Conservation (phyloP, 2,797 vertebrate species). For the Hydrolagus colliei region DNA sequence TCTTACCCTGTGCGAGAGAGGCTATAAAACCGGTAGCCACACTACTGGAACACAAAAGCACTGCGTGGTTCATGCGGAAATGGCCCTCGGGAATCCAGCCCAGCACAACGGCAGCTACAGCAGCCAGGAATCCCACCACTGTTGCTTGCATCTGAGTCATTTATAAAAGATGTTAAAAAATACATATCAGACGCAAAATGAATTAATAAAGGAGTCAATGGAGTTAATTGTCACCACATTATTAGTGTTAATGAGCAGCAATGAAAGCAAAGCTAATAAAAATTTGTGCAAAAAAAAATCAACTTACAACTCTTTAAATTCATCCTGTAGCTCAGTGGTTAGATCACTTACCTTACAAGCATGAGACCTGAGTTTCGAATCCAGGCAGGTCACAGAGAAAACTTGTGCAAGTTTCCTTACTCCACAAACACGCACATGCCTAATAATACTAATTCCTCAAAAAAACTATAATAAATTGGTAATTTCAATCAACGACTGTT, state of each 20-base stretch:
- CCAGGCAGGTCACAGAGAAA: no score
- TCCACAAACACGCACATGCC: no score
- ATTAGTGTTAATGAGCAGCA: neutral
- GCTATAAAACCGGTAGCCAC: constrained; percentile 80
- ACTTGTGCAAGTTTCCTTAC: no score
- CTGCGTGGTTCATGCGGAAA: constrained; percentile 66
- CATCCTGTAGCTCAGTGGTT: no score
- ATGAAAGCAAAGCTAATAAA: constrained; percentile 6
- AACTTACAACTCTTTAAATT: neutral
- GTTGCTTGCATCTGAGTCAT: constrained; percentile 78
- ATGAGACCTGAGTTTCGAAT: no score
- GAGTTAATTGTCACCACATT: neutral
- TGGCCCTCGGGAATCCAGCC: constrained; percentile 80
- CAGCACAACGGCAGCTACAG: constrained; percentile 68
- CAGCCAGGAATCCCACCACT: constrained; percentile 79
- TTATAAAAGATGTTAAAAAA: neutral
- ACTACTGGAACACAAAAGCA: constrained; percentile 78
- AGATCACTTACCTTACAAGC: no score
- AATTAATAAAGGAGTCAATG: neutral
- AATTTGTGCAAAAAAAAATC: neutral
- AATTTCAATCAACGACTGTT: no score
- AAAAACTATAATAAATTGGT: no score
- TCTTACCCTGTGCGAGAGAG: constrained; percentile 79
- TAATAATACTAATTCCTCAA: no score
- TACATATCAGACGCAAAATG: neutral